These are phyloP conservation scores for Zaprionus obscuricornis DNA, from an alignment of 2,888 invertebrate species.

Conservation along the genomic window DNA sequence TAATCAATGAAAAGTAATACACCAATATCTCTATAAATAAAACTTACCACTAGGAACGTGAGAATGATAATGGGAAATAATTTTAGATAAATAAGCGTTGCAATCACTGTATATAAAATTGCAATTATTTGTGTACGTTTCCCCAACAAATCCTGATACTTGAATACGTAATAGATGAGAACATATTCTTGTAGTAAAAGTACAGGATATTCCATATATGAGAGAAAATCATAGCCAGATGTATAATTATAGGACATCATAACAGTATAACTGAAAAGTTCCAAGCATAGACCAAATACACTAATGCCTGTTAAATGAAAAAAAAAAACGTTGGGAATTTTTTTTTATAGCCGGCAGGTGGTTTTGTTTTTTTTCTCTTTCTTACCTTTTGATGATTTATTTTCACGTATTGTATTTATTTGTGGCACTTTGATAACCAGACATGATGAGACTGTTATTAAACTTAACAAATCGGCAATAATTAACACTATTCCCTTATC, in stretches of 20 bases:
- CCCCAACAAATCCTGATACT: conserved; percentile 86
- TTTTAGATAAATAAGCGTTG: conserved; percentile 83
- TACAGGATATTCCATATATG: conserved; percentile 93
- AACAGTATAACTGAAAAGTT: conserved; percentile 89
- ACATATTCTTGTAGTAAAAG: conserved; percentile 90
- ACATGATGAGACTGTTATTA: conserved; percentile 90
- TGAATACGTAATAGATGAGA: conserved; percentile 88
- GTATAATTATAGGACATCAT: conserved; percentile 92
- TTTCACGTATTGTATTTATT: conserved; percentile 87
- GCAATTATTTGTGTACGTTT: conserved; percentile 78
- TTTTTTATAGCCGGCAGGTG: neutral
- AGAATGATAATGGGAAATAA: conserved; percentile 79
- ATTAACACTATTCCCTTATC: conserved; percentile 79
- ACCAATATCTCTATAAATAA: neutral
- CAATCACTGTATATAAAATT: conserved; percentile 83
- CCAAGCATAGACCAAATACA: conserved; percentile 80
- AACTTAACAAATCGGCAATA: conserved; percentile 86
- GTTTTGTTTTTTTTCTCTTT: neutral
- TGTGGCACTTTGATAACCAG: conserved; percentile 92
- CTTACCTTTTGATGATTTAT: conserved; percentile 88
- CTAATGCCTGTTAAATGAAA: conserved; percentile 79
- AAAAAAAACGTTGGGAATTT: neutral
- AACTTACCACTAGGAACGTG: conserved; percentile 83
- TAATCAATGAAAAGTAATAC: no score
- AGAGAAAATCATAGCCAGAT: conserved; percentile 89